Evolutionary conservation across 2,888 invertebrate species (phyloP), one percentile per base, ranked within the genome.

Genomic region (Trichacis sp.): DNA sequence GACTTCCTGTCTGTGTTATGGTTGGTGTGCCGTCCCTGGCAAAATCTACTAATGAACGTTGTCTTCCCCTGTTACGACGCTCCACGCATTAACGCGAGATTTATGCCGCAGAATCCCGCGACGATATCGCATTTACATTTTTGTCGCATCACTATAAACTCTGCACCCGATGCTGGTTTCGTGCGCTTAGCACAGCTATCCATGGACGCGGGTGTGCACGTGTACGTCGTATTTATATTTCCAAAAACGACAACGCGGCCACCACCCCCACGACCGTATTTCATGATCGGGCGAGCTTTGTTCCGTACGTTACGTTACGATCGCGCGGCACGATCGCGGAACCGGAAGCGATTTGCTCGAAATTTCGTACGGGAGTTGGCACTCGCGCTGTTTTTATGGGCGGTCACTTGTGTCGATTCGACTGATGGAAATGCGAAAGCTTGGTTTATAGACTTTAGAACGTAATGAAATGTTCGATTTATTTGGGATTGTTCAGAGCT

Each of bases 91-190:
- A 82, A 82, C 82, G 75, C 75, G 75, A 80, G 82, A 83, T 83
- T 83, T 83, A 83, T 82, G 76, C 77, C 75, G 64, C 71, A 73
- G 74, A 79, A 79, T 82, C 74, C 77, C 68, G 76, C 68, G 76
- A 76, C 77, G 82, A 81, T 80, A 79, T 81, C 80, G 78, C 81
- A 83, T 83, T 83, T 82, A 81, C 83, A 83, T 83, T 83, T 83
- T 83, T 83, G 79, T 81, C 81, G 80, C 79, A 81, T 82, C 81
- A 79, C 81, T 81, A 81, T 82, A 80, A 83, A 82, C 78, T 80
- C 64, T 60, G 58, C 61, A 57, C 57, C 69, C 65, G 60, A 45
- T 62, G 62, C 54, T 53, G 59, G 53, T 30, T 52, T 18, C 33
- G 52, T 51, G 66, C 53, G 54, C 47, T 20, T 20, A 33, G 24